These are phyloP conservation scores for Xenopus borealis DNA, from an alignment of 2,113 vertebrate species.

Conservation along the genomic window DNA sequence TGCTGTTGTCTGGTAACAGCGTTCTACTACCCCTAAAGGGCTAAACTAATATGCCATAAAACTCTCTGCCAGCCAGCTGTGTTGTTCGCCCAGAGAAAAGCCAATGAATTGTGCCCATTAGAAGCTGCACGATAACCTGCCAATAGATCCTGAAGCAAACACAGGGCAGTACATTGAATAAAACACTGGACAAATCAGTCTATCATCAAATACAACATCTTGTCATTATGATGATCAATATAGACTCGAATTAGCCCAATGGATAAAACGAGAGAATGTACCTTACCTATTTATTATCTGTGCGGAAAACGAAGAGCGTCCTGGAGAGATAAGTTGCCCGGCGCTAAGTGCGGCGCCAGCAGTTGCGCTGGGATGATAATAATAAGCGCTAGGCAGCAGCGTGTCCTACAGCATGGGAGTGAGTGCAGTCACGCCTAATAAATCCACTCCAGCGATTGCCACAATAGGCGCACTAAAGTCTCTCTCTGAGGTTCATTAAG, in stretches of 20 bases:
- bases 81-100: too few relatives aligned
- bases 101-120: too few relatives aligned
- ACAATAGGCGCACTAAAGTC: constrained; percentile 3
- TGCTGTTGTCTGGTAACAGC: too few relatives aligned
- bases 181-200: too few relatives aligned
- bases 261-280: background rate
- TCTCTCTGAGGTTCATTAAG: background rate
- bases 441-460: constrained; percentile 3
- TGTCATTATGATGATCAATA: too few relatives aligned
- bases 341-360: background rate
- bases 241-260: background rate
- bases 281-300: constrained; percentile 19
- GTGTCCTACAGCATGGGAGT: background rate
- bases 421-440: constrained; percentile 32
- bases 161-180: too few relatives aligned
- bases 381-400: background rate
- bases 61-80: too few relatives aligned
- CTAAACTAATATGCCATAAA: too few relatives aligned
- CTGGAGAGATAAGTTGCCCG: constrained; percentile 2
- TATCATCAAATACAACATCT: too few relatives aligned
- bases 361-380: background rate
- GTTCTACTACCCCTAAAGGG: too few relatives aligned
- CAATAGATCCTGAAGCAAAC: too few relatives aligned
- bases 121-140: too few relatives aligned
- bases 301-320: constrained; percentile 1